Evolutionary conservation across 2,797 vertebrate genomes (phyloP).

Genomic region (Takifugu ocellatus): DNA sequence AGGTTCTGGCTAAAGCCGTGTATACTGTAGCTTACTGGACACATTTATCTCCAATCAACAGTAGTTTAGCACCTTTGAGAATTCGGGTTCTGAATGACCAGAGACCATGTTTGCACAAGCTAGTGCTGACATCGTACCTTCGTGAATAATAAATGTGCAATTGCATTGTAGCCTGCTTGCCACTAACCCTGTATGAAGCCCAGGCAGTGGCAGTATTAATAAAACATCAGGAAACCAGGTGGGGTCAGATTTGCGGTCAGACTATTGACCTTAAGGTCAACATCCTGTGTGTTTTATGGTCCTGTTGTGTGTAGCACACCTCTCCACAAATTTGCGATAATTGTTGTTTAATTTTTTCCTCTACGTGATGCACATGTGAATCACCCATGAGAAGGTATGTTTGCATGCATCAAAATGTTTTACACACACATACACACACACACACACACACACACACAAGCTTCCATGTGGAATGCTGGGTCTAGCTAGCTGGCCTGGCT

Average conservation of each 20-base stretch:
- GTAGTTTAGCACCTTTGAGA: constrained; percentile 1
- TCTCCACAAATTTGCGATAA: background rate
- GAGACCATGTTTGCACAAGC: background rate
- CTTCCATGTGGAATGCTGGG: constrained; percentile 46
- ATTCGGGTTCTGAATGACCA: background rate
- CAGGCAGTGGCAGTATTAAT: constrained; percentile 15
- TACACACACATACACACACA: background rate
- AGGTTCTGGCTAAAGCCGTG: constrained; percentile 12
- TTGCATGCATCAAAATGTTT: constrained; percentile 28
- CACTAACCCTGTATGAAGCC: no score
- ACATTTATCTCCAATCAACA: constrained; percentile 9
- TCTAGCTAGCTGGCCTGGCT: constrained; percentile 21
- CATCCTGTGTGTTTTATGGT: constrained; percentile 21
- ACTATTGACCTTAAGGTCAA: constrained; percentile 44
- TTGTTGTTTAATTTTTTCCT: background rate
- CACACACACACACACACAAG: constrained; percentile 25
- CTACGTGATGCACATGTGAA: constrained; percentile 19
- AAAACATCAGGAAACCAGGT: constrained; percentile 49
- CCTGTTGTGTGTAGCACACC: constrained; percentile 20
- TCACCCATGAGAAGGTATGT: constrained; percentile 29
- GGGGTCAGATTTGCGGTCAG: constrained; percentile 47
- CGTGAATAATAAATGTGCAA: constrained; percentile 19
- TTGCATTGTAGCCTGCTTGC: no score
- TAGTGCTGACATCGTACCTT: constrained; percentile 6
- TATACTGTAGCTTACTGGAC: constrained; percentile 1